phyloP scores from a whole-genome alignment of 2,888 invertebrate species.

The Macrostomum cliftonense region DNA sequence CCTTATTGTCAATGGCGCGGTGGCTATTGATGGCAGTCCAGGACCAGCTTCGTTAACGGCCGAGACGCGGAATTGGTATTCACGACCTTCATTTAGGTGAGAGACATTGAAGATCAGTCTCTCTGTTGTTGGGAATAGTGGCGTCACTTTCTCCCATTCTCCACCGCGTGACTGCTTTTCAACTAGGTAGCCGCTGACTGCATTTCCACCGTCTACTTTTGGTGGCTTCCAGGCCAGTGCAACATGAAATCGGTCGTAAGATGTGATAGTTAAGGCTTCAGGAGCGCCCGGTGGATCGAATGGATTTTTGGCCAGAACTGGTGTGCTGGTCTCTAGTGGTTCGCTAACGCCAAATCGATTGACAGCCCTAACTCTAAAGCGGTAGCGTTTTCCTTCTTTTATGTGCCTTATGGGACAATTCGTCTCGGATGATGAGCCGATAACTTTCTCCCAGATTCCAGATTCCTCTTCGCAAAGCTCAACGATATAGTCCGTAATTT shows the following conservation, averaged over 20 bases:
- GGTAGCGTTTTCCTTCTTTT: slow-evolving; percentile 77
- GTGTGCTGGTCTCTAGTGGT: slow-evolving; percentile 56
- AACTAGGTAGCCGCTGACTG: slow-evolving; percentile 52
- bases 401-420: slow-evolving; percentile 77
- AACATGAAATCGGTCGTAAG: slow-evolving; percentile 90
- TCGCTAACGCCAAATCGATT: slow-evolving; percentile 89
- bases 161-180: slow-evolving; percentile 66
- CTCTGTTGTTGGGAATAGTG: slow-evolving; percentile 24
- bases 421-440: slow-evolving; percentile 56
- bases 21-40: slow-evolving; percentile 83
- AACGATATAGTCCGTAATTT: slow-evolving; percentile 60
- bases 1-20: slow-evolving; percentile 39
- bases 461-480: slow-evolving; percentile 80
- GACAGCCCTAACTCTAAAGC: slow-evolving; percentile 84
- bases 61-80: slow-evolving; percentile 35
- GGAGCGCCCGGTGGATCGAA: slow-evolving; percentile 44
- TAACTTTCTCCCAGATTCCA: slow-evolving; percentile 76
- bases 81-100: slow-evolving; percentile 28
- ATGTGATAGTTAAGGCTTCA: slow-evolving; percentile 41
- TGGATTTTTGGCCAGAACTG: slow-evolving; percentile 79
- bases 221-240: slow-evolving; percentile 80
- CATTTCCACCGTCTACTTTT: slow-evolving; percentile 70
- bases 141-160: slow-evolving; percentile 27
- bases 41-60: slow-evolving; percentile 37
- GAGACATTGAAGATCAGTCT: slow-evolving; percentile 21